Evolutionary conservation across 1,140 invertebrate species (phyloP), one percentile per base, ranked within the genome.

Genomic region (Rhynchophorus ferrugineus): DNA sequence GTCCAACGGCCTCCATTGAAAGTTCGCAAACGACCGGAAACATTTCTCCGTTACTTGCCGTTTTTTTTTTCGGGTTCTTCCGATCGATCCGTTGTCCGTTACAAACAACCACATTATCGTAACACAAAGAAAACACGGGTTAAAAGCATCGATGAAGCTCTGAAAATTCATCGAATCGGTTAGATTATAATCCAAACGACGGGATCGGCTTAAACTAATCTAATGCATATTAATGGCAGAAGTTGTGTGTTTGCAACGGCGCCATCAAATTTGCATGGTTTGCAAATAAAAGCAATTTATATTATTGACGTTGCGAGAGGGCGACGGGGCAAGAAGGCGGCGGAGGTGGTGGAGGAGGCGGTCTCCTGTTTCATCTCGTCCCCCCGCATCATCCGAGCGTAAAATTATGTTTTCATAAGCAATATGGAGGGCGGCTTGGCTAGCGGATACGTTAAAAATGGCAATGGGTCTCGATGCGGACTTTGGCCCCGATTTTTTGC

Each of bases 201-300:
- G 53, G 46, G 46, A 55, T 44, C 53, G 37, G 47, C 33, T 55
- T 49, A 49, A 55, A 44, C 53, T 49, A 49, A 55, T 42, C 48
- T 56, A 56, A 56, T 56, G 49, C 54, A 56, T 56, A 56, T 56
- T 56, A 56, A 51, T 56, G 44, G 19, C 53, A 49, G 53, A 55
- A 55, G 53, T 55, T 55, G 51, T 42, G 51, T 47, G 44, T 37
- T 43, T 13, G 43, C 22, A 20, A 37, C 54, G 46, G 38, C 44
- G 48, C 41, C 47, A 37, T 35, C 18, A 47, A 50, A 56, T 56
- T 56, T 51, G 54, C 47, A 49, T 55, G 45, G 53, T 45, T 39
- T 22, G 47, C 47, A 47, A 56, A 56, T 56, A 56, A 56, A 56
- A 56, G 54, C 54, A 56, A 56, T 56, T 51, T 54, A 54, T 54